A percentile compares a stretch with the other conserved stretches of the same genome.
phyloP scores from a whole-genome alignment of 2,888 invertebrate species.

The Thera britannica region DNA sequence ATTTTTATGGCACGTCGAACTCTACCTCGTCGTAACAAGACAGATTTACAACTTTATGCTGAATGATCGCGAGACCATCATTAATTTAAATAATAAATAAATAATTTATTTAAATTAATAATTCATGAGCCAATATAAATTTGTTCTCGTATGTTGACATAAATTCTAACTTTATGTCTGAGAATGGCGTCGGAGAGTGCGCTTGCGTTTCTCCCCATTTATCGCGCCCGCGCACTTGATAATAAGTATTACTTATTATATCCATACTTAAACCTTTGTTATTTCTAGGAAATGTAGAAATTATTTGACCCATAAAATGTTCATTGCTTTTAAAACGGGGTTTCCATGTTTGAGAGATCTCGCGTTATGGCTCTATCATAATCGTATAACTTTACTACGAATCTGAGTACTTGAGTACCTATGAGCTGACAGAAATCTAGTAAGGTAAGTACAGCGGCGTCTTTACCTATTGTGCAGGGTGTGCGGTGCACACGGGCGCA shows the following conservation, averaged over 20 bases:
- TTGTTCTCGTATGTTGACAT: slow-evolving; percentile 34
- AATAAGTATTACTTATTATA: slow-evolving; percentile 10
- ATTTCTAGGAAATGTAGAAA: slow-evolving; percentile 1
- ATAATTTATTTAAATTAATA: slow-evolving; percentile 36
- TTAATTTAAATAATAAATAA: slow-evolving; percentile 24
- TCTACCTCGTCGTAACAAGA: slow-evolving; percentile 30
- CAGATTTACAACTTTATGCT: slow-evolving; percentile 41
- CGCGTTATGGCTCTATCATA: neutral
- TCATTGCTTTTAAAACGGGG: neutral
- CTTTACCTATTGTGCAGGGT: too few relatives aligned
- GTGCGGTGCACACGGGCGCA: too few relatives aligned
- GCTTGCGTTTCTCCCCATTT: slow-evolving; percentile 19
- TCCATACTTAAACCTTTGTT: neutral
- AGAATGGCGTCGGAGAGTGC: slow-evolving; percentile 13
- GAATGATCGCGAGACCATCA: slow-evolving; percentile 19
- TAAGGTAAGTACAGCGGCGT: too few relatives aligned
- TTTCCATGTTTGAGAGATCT: neutral
- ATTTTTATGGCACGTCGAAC: slow-evolving; percentile 11
- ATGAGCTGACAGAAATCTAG: neutral
- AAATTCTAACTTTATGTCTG: slow-evolving; percentile 24
- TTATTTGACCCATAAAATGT: neutral
- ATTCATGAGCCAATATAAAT: slow-evolving; percentile 41
- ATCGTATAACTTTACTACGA: neutral
- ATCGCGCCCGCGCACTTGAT: slow-evolving; percentile 30
- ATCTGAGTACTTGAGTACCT: neutral